Percentiles rank a stretch among this genome's conserved stretches.
These are phyloP conservation scores for Lucilia cuprina DNA, from an alignment of 1,140 invertebrate species.

Conservation along the genomic window DNA sequence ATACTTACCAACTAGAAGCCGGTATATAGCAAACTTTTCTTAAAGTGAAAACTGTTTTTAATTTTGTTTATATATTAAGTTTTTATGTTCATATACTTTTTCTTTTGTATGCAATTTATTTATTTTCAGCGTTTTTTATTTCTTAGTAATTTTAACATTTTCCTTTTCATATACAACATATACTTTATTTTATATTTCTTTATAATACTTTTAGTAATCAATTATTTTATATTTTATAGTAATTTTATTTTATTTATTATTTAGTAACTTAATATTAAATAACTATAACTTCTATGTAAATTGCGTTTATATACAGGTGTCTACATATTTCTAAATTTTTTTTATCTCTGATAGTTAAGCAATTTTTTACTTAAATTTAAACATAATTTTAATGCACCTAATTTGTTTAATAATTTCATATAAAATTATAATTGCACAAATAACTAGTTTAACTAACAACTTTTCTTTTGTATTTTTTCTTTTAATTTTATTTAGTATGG, in stretches of 20 bases:
- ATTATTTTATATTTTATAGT: not conserved
- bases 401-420: conserved; percentile 26
- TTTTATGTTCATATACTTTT: conserved; percentile 1
- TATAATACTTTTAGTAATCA: conserved; percentile 5
- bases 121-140: not conserved
- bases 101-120: not conserved
- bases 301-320: conserved; percentile 34
- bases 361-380: conserved; percentile 5
- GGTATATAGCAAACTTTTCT: too few species aligned
- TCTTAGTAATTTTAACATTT: not conserved
- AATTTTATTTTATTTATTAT: conserved; percentile 19
- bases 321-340: conserved; percentile 27
- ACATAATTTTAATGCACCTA: conserved; percentile 38
- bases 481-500: conserved; percentile 22
- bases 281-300: not conserved
- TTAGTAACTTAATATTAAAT: conserved; percentile 27
- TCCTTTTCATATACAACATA: conserved; percentile 15
- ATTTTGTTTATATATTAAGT: not conserved
- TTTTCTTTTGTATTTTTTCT: not conserved
- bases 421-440: conserved; percentile 41
- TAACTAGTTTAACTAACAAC: conserved; percentile 48
- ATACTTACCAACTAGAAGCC: too few species aligned
- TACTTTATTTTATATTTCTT: conserved; percentile 3
- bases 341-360: not conserved
- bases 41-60: not conserved